A percentile compares a stretch with the other conserved stretches of the same genome.
Evolutionary conservation across 1,140 invertebrate species (phyloP).

Genomic region (Bombus superbus): DNA sequence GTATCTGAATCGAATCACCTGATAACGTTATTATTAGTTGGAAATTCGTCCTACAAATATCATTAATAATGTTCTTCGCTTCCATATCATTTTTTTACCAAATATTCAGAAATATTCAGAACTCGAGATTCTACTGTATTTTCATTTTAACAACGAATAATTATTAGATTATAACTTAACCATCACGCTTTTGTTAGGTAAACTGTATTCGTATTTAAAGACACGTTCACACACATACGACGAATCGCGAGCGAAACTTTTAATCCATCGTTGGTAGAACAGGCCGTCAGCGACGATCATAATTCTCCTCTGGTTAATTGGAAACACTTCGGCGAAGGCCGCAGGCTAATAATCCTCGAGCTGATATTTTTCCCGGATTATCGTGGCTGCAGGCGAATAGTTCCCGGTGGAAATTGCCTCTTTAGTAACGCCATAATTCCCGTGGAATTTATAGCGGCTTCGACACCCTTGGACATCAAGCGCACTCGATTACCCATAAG

Average conservation of each 20-base stretch:
- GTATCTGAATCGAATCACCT: too few relatives aligned
- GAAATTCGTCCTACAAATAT: too few relatives aligned
- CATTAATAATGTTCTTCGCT: too few relatives aligned
- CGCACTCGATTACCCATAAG: constrained; percentile 59
- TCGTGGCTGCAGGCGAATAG: constrained; percentile 38
- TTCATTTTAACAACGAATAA: too few relatives aligned
- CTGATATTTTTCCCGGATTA: constrained; percentile 61
- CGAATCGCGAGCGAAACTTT: constrained; percentile 12
- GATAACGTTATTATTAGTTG: too few relatives aligned
- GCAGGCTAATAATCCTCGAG: constrained; percentile 53
- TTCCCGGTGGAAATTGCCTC: constrained; percentile 49
- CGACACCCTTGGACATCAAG: constrained; percentile 53
- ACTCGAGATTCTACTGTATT: too few relatives aligned
- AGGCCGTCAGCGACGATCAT: constrained; percentile 36
- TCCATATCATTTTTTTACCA: too few relatives aligned
- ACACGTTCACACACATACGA: too few relatives aligned
- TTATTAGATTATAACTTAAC: background rate
- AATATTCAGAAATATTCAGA: too few relatives aligned
- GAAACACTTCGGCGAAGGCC: constrained; percentile 46
- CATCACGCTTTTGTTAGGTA: background rate
- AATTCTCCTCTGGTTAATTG: constrained; percentile 49
- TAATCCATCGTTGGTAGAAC: constrained; percentile 14
- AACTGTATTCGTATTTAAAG: background rate
- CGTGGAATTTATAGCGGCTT: constrained; percentile 57
- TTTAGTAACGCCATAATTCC: constrained; percentile 45